Conservation (phyloP, 2,888 invertebrate species). For the Molorchus minor region DNA sequence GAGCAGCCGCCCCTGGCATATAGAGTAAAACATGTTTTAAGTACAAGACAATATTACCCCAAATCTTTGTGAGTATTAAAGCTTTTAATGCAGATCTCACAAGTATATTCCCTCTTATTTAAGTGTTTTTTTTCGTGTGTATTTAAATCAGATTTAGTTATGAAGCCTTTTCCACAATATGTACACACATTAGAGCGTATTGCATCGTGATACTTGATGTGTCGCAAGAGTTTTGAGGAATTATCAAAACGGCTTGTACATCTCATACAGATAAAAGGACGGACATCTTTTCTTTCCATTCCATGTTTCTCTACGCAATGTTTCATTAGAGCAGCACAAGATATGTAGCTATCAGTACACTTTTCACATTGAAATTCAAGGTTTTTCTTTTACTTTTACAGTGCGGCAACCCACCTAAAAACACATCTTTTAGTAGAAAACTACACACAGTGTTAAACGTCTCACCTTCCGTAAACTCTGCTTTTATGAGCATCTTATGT, state of each 20-base stretch:
- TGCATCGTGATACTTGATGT: constrained; percentile 51
- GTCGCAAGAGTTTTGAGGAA: constrained; percentile 49
- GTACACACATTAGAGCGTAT: constrained; percentile 50
- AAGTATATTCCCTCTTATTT: constrained; percentile 50
- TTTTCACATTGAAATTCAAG: constrained; percentile 43
- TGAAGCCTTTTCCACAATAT: constrained; percentile 60
- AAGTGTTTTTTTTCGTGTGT: constrained; percentile 53
- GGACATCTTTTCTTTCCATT: constrained; percentile 45
- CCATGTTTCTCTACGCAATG: constrained; percentile 47
- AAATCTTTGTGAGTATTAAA: constrained; percentile 54
- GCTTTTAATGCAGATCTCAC: constrained; percentile 49
- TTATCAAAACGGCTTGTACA: constrained; percentile 50
- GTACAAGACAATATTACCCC: constrained; percentile 41
- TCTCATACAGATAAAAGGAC: constrained; percentile 50
- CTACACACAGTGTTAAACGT: too few species aligned
- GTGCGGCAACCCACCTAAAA: neutral
- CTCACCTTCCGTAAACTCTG: too few species aligned
- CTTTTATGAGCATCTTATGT: constrained; percentile 19
- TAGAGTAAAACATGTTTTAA: too few species aligned
- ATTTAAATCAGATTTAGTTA: constrained; percentile 50
- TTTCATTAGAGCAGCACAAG: constrained; percentile 42
- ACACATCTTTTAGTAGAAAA: too few species aligned
- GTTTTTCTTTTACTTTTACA: constrained; percentile 32
- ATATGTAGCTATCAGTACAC: constrained; percentile 38
- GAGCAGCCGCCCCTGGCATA: too few species aligned